A percentile compares a stretch with the other conserved stretches of the same genome.
phyloP scores from a whole-genome alignment of 2,113 vertebrate genomes.

The Paramisgurnus dabryanus region DNA sequence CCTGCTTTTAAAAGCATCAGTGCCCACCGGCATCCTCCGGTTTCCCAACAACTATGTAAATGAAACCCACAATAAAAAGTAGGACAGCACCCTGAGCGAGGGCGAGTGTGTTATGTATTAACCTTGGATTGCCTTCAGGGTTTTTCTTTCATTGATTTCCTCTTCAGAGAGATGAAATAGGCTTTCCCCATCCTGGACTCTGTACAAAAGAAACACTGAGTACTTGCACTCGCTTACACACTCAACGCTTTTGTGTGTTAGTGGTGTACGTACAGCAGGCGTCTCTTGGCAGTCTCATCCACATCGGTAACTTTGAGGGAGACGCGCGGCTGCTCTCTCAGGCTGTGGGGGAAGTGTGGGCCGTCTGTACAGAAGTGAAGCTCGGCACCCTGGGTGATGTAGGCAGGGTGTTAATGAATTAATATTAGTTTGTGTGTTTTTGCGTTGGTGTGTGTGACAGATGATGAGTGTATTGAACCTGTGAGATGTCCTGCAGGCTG shows the following conservation, averaged over 20 bases:
- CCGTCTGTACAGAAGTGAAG: slow-evolving; percentile 76
- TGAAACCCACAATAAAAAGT: too few relatives aligned
- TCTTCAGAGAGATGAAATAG: slow-evolving; percentile 30
- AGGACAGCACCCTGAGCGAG: neutral
- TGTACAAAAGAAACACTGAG: slow-evolving; percentile 19
- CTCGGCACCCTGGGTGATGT: slow-evolving; percentile 73
- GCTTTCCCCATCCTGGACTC: slow-evolving; percentile 33
- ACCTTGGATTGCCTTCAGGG: slow-evolving; percentile 43
- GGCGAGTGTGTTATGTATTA: slow-evolving; percentile 8
- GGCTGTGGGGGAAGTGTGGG: slow-evolving; percentile 75
- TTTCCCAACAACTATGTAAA: too few relatives aligned
- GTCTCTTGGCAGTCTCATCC: slow-evolving; percentile 71
- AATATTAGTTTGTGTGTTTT: slow-evolving; percentile 12
- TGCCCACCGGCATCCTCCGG: too few relatives aligned
- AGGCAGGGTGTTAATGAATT: slow-evolving; percentile 14
- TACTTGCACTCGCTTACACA: neutral
- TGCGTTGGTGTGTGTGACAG: slow-evolving; percentile 28
- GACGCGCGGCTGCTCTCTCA: slow-evolving; percentile 72
- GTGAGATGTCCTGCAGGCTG: slow-evolving; percentile 46
- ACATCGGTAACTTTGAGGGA: slow-evolving; percentile 74
- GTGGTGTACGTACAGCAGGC: slow-evolving; percentile 70
- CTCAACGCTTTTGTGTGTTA: neutral
- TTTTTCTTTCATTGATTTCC: slow-evolving; percentile 33
- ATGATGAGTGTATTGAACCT: slow-evolving; percentile 25
- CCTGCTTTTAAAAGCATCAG: too few relatives aligned